These are phyloP conservation scores for Epirrhoe alternata DNA, from an alignment of 2,888 invertebrate genomes.

Conservation along the genomic window DNA sequence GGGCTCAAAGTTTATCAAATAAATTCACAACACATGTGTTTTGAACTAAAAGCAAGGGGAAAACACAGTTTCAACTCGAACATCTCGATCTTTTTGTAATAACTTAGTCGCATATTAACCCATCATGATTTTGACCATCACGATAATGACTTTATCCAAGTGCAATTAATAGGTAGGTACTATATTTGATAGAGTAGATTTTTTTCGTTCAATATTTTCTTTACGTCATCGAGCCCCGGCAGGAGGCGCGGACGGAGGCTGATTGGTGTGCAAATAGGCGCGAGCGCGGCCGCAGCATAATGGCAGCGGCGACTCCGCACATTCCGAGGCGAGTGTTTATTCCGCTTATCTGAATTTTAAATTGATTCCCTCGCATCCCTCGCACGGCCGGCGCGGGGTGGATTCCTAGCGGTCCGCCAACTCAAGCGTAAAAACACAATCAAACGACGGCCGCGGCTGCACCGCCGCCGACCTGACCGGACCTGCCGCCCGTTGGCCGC, in stretches of 20 bases:
- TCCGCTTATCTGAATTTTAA: conserved; percentile 83
- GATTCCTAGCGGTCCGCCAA: conserved; percentile 74
- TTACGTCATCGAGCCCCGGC: not conserved
- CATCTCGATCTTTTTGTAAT: not conserved
- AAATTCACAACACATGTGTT: not conserved
- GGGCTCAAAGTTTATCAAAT: not conserved
- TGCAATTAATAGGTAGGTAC: too few species aligned
- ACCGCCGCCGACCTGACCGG: conserved; percentile 17
- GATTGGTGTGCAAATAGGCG: conserved; percentile 12
- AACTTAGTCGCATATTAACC: too few species aligned
- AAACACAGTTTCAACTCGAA: not conserved
- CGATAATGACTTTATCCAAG: too few species aligned
- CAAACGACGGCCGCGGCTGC: conserved; percentile 58
- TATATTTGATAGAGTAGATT: too few species aligned
- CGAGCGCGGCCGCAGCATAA: not conserved
- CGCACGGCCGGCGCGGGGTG: conserved; percentile 25
- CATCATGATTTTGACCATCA: too few species aligned
- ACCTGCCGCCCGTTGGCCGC: not conserved
- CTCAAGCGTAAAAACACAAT: conserved; percentile 76
- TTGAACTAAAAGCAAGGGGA: not conserved
- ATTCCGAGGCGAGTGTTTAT: conserved; percentile 68
- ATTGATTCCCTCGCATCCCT: conserved; percentile 48
- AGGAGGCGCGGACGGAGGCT: not conserved
- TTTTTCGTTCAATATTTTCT: not conserved
- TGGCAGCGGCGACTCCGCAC: conserved; percentile 30